Conservation (phyloP, 1,140 invertebrate genomes). For the Lepidostoma basale region DNA sequence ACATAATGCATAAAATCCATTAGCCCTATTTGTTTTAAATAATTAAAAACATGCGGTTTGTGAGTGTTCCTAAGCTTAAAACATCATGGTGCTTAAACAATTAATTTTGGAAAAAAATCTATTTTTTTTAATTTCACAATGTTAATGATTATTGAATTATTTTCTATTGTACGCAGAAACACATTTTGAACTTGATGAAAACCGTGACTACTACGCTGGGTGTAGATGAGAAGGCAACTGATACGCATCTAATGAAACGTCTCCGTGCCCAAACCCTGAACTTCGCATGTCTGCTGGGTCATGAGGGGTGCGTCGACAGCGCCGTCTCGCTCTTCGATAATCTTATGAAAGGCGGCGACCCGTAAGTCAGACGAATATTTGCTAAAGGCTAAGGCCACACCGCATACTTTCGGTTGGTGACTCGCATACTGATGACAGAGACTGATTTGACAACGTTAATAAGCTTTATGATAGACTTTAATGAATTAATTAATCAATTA, state of each 20-base stretch:
- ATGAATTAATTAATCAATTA: too few species aligned
- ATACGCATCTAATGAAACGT: slow-evolving; percentile 55
- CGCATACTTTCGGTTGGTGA: too few species aligned
- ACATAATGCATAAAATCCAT: too few species aligned
- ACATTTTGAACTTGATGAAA: slow-evolving; percentile 55
- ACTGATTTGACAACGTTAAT: too few species aligned
- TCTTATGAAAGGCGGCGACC: slow-evolving; percentile 50
- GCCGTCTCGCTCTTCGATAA: slow-evolving; percentile 58
- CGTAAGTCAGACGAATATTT: too few species aligned
- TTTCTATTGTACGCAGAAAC: slow-evolving; percentile 65
- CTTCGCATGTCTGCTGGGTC: slow-evolving; percentile 62
- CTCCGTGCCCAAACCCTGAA: slow-evolving; percentile 60
- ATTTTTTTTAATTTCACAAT: neutral
- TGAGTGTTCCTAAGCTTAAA: too few species aligned
- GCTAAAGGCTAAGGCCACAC: too few species aligned
- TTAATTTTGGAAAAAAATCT: neutral
- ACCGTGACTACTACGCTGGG: slow-evolving; percentile 54
- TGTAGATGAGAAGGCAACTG: slow-evolving; percentile 50
- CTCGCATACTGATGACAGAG: slow-evolving; percentile 48
- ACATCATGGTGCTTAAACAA: neutral
- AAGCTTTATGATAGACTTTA: too few species aligned
- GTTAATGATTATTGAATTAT: neutral
- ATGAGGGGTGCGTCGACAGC: slow-evolving; percentile 59
- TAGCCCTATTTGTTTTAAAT: too few species aligned
- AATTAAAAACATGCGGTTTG: too few species aligned